Conservation (phyloP, 1,140 invertebrate genomes). For the Chrysoperla carnea region DNA sequence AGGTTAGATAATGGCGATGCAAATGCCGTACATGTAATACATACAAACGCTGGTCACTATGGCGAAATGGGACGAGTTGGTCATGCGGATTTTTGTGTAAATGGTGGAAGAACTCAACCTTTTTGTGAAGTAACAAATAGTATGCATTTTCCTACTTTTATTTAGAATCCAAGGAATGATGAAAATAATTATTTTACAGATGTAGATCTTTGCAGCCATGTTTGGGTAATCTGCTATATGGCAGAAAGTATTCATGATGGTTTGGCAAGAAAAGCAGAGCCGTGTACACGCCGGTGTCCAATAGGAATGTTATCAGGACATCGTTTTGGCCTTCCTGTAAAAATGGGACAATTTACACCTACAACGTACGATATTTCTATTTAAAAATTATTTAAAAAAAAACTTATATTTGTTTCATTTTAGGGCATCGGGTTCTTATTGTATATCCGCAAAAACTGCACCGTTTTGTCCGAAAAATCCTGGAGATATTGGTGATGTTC, state of each 20-base stretch:
- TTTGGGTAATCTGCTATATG: conserved; percentile 55
- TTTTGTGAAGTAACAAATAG: conserved; percentile 50
- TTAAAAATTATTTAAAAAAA: not conserved
- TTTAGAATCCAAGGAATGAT: not conserved
- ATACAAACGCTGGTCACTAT: conserved; percentile 58
- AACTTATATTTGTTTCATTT: conserved; percentile 3
- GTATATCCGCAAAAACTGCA: conserved; percentile 33
- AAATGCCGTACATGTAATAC: conserved; percentile 50
- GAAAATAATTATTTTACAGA: conserved; percentile 21
- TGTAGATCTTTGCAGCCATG: conserved; percentile 51
- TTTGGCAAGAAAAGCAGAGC: conserved; percentile 33
- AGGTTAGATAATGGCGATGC: conserved; percentile 49
- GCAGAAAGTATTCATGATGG: conserved; percentile 41
- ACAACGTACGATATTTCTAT: conserved; percentile 18
- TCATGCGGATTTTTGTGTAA: conserved; percentile 57
- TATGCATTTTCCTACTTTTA: conserved; percentile 17
- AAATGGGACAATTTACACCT: conserved; percentile 39
- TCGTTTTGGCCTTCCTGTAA: conserved; percentile 19
- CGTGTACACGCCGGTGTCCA: conserved; percentile 47
- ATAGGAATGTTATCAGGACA: conserved; percentile 34
- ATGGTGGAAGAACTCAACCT: conserved; percentile 51
- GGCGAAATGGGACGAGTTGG: conserved; percentile 47
- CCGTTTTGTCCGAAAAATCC: conserved; percentile 44
- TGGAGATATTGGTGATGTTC: conserved; percentile 35
- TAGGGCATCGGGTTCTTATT: conserved; percentile 46